These are phyloP conservation scores for Drosophila nebulosa DNA, from an alignment of 1,140 invertebrate species.

Conservation along the genomic window DNA sequence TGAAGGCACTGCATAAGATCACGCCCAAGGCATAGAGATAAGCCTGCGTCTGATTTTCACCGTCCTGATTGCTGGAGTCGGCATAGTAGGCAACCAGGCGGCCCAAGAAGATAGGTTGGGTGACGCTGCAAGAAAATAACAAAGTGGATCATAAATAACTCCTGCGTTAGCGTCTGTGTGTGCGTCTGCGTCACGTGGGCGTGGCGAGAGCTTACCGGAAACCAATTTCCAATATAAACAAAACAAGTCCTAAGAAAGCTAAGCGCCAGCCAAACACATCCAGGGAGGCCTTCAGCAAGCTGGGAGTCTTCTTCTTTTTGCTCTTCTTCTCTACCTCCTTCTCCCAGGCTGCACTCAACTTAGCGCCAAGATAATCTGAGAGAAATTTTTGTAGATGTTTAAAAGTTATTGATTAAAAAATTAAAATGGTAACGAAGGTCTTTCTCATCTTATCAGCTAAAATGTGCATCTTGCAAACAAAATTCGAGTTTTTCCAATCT, in stretches of 20 bases:
- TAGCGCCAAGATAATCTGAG: constrained; percentile 61
- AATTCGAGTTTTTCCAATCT: not conserved
- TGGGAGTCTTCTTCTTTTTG: constrained; percentile 70
- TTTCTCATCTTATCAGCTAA: not conserved
- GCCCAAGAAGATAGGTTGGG: constrained; percentile 88
- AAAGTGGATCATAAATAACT: constrained; percentile 53
- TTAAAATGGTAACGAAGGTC: constrained; percentile 8
- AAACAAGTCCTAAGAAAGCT: constrained; percentile 55
- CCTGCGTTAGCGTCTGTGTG: not conserved
- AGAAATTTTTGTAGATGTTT: not conserved
- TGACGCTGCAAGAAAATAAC: constrained; percentile 83
- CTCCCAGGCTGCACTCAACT: constrained; percentile 71
- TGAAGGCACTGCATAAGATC: constrained; percentile 86
- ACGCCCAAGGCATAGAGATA: constrained; percentile 86
- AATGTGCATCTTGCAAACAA: not conserved
- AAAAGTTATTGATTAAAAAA: constrained; percentile 20
- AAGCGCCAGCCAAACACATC: constrained; percentile 71
- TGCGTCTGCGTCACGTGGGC: constrained; percentile 1
- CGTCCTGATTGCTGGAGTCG: constrained; percentile 77
- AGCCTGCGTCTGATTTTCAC: constrained; percentile 83
- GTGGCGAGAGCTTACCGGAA: constrained; percentile 58
- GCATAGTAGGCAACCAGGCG: constrained; percentile 87
- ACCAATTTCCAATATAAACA: constrained; percentile 73
- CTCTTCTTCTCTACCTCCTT: constrained; percentile 65
- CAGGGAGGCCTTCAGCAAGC: constrained; percentile 62